Conservation (phyloP, 2,113 vertebrate genomes). For the Heterocephalus glaber region DNA sequence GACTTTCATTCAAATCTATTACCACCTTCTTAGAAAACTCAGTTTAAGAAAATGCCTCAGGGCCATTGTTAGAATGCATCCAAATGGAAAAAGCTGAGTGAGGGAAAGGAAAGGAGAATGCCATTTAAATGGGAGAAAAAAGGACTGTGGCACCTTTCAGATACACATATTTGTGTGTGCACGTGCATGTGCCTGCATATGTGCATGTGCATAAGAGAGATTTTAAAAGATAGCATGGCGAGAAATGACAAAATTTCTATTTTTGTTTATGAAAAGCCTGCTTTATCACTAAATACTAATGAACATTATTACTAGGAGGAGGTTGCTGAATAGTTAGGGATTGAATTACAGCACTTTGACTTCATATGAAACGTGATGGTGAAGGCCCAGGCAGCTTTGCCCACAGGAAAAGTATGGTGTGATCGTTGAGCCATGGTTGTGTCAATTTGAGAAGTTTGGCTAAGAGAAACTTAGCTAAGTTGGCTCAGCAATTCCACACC, state of each 20-base stretch:
- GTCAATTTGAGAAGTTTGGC: no score
- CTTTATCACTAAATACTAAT: slow-evolving; percentile 39
- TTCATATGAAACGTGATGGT: neutral
- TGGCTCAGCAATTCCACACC: no score
- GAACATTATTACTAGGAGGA: slow-evolving; percentile 10
- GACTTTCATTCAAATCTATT: slow-evolving; percentile 57
- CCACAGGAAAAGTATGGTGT: neutral
- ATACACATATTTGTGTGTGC: neutral
- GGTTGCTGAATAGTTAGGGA: neutral
- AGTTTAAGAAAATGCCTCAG: neutral
- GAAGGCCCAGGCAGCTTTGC: slow-evolving; percentile 25
- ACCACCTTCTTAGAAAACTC: slow-evolving; percentile 44
- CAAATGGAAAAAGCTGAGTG: slow-evolving; percentile 13
- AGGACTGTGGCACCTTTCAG: neutral
- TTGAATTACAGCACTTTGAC: neutral
- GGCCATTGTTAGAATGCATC: slow-evolving; percentile 50
- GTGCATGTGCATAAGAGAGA: neutral
- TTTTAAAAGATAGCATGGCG: neutral
- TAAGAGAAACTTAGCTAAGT: no score
- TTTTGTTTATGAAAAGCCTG: slow-evolving; percentile 48
- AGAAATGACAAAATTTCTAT: slow-evolving; percentile 47
- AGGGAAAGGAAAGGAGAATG: neutral
- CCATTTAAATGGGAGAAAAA: slow-evolving; percentile 8
- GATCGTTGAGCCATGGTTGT: no score
- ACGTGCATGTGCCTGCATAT: neutral